These are phyloP conservation scores for Sebastes taczanowskii DNA, from an alignment of 2,797 vertebrate species.

Conservation along the genomic window DNA sequence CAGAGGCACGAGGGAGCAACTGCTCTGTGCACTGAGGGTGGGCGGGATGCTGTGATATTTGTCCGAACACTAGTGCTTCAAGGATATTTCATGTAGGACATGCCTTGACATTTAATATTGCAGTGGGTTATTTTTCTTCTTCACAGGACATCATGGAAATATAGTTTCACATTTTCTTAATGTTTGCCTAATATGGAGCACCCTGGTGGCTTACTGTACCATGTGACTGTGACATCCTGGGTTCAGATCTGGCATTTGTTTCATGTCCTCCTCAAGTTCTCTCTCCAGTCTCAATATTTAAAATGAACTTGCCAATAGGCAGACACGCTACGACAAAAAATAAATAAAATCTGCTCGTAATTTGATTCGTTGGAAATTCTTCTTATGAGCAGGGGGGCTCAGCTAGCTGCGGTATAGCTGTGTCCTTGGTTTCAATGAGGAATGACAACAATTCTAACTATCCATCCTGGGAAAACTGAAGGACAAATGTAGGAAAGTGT, in stretches of 20 bases:
- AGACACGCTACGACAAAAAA: background rate
- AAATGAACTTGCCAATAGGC: background rate
- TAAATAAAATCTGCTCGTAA: background rate
- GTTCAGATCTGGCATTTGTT: background rate
- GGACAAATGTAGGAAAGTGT: conserved; percentile 34
- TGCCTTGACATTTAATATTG: background rate
- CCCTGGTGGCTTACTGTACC: background rate
- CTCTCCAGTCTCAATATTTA: background rate
- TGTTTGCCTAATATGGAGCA: conserved; percentile 9
- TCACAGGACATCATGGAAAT: background rate
- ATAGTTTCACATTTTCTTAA: background rate
- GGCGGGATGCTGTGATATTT: conserved; percentile 2
- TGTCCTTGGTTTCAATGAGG: conserved; percentile 52
- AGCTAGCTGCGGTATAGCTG: conserved; percentile 2
- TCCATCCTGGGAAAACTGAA: conserved; percentile 53
- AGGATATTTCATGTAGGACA: conserved; percentile 4
- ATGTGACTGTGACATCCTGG: background rate
- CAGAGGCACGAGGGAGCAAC: conserved; percentile 1
- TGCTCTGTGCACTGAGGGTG: background rate
- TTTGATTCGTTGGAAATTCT: conserved; percentile 13
- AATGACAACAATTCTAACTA: conserved; percentile 64
- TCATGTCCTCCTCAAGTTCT: background rate
- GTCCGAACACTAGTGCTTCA: background rate
- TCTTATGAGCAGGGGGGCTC: background rate
- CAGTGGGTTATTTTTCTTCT: background rate